Conservation (phyloP, 1,140 invertebrate species). For the Calliphora vicina region DNA sequence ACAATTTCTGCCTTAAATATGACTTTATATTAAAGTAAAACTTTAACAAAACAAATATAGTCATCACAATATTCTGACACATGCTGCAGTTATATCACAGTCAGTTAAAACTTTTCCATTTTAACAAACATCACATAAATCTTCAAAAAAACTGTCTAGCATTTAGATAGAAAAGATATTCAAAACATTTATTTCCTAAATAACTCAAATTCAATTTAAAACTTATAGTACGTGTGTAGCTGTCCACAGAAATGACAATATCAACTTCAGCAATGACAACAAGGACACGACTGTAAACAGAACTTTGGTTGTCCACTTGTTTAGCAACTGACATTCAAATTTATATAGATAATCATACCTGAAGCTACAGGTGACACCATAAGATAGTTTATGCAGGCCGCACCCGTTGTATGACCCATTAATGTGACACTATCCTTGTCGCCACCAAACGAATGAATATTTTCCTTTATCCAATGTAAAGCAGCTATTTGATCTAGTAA, state of each 20-base stretch:
- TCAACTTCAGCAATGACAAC: neutral
- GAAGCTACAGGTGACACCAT: constrained; percentile 84
- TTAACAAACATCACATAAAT: too few relatives aligned
- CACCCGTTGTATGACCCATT: constrained; percentile 93
- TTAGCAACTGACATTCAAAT: neutral
- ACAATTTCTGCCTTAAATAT: too few relatives aligned
- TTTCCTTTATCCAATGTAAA: constrained; percentile 86
- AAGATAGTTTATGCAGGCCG: constrained; percentile 88
- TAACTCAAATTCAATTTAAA: neutral
- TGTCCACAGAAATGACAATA: neutral
- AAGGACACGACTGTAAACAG: neutral
- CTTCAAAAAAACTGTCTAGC: too few relatives aligned
- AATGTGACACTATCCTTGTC: constrained; percentile 85
- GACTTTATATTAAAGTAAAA: too few relatives aligned
- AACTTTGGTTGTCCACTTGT: neutral
- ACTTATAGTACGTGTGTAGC: neutral
- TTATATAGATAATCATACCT: constrained; percentile 63
- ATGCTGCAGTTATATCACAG: too few relatives aligned
- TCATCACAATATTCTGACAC: too few relatives aligned
- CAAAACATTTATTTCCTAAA: neutral
- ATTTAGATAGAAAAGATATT: neutral
- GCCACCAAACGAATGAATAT: constrained; percentile 86
- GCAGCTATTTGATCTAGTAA: constrained; percentile 88
- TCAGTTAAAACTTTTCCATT: too few relatives aligned
- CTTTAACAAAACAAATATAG: too few relatives aligned